Evolutionary conservation across 2,888 invertebrate species (phyloP), one percentile per base, ranked within the genome.

Genomic region (Allacma fusca): DNA sequence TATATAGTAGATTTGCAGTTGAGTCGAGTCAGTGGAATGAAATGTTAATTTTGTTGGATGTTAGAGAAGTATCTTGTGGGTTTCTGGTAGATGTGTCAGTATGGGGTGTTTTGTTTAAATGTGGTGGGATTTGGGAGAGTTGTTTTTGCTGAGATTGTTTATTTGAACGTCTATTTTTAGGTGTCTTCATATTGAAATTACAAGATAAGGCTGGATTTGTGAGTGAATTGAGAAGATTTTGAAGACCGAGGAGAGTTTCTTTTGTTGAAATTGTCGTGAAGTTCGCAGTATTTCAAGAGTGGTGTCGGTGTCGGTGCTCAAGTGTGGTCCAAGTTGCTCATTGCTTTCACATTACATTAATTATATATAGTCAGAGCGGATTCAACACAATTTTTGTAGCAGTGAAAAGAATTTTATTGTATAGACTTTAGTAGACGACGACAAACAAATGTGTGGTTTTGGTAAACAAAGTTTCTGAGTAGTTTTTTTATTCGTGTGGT

Each of bases 311-410:
- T 24, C 26, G 62, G 62, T 62, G 62, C 62, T 62, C 62, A 62
- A 62, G 62, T 62, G 62, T 24, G 62, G 62, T 62, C 62, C 62
- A 62, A 62, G 62, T 62, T 62, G 62, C 62, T 62, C 62, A 62
- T 62, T 62, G 24, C 13, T 62, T 62, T 62, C 26, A 62, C 1
- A 26, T 62, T 16, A 62, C 1, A 26, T 62, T 26, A 24, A 62
- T 57, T 5, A 57, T 34, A 34, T 34, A 50, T 50, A 50, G 50
- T 50, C 50, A 50, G 16, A 19, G n/a, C 50, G 19, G 50, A 50
- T 19, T 13, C 50, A 50, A 50, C 1, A 34, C 5, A 34, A 34
- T 34, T 34, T 50, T 50, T 50, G 4, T 50, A 50, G 19, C 4
- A 1, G 50, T 5, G 4, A 9, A 9, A 12, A 5, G n/a, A 50